Base-by-base conservation (phyloP, 1,140 invertebrate genomes). In the Nebria ingens region DNA sequence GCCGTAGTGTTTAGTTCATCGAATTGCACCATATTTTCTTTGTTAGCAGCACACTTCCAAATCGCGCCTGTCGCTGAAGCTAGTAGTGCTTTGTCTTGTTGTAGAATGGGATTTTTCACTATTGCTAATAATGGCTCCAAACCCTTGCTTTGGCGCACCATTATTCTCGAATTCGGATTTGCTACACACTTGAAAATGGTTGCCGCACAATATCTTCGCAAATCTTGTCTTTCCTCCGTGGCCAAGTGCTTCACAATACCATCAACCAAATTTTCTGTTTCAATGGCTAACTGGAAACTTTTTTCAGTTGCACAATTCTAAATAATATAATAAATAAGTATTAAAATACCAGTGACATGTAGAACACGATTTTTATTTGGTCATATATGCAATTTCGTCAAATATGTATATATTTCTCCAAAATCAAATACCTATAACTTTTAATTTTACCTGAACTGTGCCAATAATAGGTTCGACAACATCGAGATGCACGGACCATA, bases 161-260 rank as follows among this genome's bases (percentile, higher is more conserved):
- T 76, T 61, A 91, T 84, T 59, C 92, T 74, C 0, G 89, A 91
- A n/a, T 81, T 78, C 4, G 72, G 57, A 65, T 93, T 91, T 59
- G 84, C 83, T 1, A 90, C 89, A 71, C 91, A 95, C 76, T 93
- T 93, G 65, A 87, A 93, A 59, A 96, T 91, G 0, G 89, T 90
- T 51, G 86, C 79, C 23, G 91, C 91, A 70, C 90, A 92, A 68
- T 93, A 89, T 22, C 77, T 77, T 67, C 65, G 56, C 55, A 70
- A 61, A 50, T 64, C 59, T 79, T 83, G 58, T 79, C 40, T 76
- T 64, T 83, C 83, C 12, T 79, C 73, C 40, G 79, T 80, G 15
- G 77, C 77, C 21, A 96, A 74, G 69, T 93, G 90, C 19, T 76
- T 79, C 0, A 96, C 90, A 49, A 95, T 81, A 63, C 93, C 86